Evolutionary conservation across 1,140 invertebrate species (phyloP), one percentile per base, ranked within the genome.

Genomic region (Campoletis sonorensis): DNA sequence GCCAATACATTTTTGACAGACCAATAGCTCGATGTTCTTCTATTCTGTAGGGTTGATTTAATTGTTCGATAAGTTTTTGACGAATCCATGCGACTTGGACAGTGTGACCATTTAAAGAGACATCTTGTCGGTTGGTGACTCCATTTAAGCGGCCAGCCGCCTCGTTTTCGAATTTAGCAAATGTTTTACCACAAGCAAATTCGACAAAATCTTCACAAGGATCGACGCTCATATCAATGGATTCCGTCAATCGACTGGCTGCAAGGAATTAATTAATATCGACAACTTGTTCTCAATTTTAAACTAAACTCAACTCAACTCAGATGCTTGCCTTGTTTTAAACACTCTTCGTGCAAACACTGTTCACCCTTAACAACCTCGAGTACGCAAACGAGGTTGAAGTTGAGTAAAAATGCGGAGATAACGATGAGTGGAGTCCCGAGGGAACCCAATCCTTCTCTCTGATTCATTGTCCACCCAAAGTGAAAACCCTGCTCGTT

Each of bases 141-240:
- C 5, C 1, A 21, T 23, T n/a, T n/a, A 16, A 33, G 1, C 15
- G 21, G n/a, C 3, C 30, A 5, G 27, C 27, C 13, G 27, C 15
- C 2, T 15, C 4, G 4, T 70, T 33, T 21, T 79, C 73, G 30
- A 79, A 83, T 27, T 79, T 79, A 11, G 70, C 26, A 67, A 83
- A 81, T 75, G 78, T 64, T 70, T 83, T 83, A 8, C 79, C 79
- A 33, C 82, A 83, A 37, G 82, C 79, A 70, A 81, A 83, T 40
- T 83, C 79, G 21, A 81, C 61, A 49, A 83, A 83, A 40, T 83
- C 82, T 23, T 83, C 76, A 40, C 82, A 83, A 11, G 79, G 79
- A 79, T 83, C 64, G 37, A 80, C 45, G 16, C 58, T 79, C 21
- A 33, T 54, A 27, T 83, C 71, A 10, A 83, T 79, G 7, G 80